Evolutionary conservation across 1,140 invertebrate genomes (phyloP).

Genomic region (Chelonus insularis): DNA sequence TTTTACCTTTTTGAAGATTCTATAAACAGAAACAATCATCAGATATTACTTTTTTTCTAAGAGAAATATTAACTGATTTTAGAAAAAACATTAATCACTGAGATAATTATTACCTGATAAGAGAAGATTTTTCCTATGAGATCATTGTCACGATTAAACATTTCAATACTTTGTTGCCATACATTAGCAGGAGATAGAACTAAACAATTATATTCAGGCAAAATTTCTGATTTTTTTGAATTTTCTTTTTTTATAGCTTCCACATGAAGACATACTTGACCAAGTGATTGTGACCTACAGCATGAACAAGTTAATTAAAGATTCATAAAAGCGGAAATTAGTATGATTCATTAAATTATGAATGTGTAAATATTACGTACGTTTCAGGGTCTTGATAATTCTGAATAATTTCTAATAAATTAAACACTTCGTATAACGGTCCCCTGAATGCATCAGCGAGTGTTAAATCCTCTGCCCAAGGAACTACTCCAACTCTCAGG

Average conservation of each 20-base stretch:
- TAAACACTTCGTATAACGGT: slow-evolving; percentile 84
- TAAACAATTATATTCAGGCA: slow-evolving; percentile 91
- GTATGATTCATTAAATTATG: not conserved
- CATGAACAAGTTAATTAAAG: not conserved
- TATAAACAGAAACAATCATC: slow-evolving; percentile 49
- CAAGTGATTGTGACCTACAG: slow-evolving; percentile 68
- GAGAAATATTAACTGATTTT: not conserved
- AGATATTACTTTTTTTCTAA: not conserved
- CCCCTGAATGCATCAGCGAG: slow-evolving; percentile 87
- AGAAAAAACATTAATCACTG: not conserved
- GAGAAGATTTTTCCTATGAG: slow-evolving; percentile 80
- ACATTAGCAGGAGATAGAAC: slow-evolving; percentile 92
- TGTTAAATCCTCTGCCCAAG: slow-evolving; percentile 80
- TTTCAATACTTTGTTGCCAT: slow-evolving; percentile 82
- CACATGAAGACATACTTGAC: slow-evolving; percentile 85
- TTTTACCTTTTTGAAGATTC: slow-evolving; percentile 77
- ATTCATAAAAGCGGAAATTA: slow-evolving; percentile 8
- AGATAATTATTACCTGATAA: slow-evolving; percentile 67
- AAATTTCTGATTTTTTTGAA: slow-evolving; percentile 63
- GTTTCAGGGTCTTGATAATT: slow-evolving; percentile 79
- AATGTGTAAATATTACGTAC: slow-evolving; percentile 62
- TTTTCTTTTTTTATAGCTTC: slow-evolving; percentile 73
- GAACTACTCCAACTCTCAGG: slow-evolving; percentile 73
- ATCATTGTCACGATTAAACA: slow-evolving; percentile 76
- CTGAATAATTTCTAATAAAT: slow-evolving; percentile 80